Evolutionary conservation across 2,113 vertebrate genomes (phyloP).

Genomic region (Dipodomys spectabilis): DNA sequence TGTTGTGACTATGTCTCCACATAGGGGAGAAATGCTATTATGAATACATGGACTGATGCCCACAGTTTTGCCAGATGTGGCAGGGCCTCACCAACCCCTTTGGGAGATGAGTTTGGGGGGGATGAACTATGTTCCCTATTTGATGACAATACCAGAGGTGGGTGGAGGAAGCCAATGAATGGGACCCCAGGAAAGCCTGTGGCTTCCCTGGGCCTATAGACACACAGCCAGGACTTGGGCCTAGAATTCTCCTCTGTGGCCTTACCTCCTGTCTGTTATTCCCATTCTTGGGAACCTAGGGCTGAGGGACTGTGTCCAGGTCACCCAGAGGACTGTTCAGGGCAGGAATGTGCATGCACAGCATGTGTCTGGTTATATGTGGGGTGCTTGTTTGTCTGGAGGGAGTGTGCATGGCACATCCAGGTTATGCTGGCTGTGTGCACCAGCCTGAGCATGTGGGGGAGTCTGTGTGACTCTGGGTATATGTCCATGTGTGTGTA

Average conservation of each 20-base stretch:
- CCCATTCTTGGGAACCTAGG: neutral
- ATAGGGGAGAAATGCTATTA: neutral
- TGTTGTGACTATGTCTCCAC: neutral
- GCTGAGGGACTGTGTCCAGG: neutral
- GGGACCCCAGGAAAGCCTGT: slow-evolving; percentile 61
- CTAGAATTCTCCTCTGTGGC: slow-evolving; percentile 44
- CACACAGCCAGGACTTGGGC: slow-evolving; percentile 72
- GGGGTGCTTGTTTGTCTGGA: too few relatives aligned
- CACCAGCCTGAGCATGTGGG: too few relatives aligned
- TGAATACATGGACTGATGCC: slow-evolving; percentile 23
- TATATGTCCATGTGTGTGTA: neutral
- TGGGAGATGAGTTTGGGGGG: slow-evolving; percentile 19
- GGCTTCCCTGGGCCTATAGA: slow-evolving; percentile 63
- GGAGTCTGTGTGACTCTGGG: neutral
- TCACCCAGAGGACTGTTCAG: neutral
- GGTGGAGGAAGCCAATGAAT: neutral
- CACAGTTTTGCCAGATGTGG: neutral
- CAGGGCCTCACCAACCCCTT: slow-evolving; percentile 73
- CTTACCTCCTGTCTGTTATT: slow-evolving; percentile 53
- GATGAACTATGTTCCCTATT: neutral
- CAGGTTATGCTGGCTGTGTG: neutral
- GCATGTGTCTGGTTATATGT: neutral
- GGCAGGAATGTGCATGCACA: neutral
- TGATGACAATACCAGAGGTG: slow-evolving; percentile 70
- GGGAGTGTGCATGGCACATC: neutral